Percentiles rank a stretch among this genome's conserved stretches.
phyloP scores from a whole-genome alignment of 1,140 invertebrate genomes.

The Diachasmimorpha longicaudata region DNA sequence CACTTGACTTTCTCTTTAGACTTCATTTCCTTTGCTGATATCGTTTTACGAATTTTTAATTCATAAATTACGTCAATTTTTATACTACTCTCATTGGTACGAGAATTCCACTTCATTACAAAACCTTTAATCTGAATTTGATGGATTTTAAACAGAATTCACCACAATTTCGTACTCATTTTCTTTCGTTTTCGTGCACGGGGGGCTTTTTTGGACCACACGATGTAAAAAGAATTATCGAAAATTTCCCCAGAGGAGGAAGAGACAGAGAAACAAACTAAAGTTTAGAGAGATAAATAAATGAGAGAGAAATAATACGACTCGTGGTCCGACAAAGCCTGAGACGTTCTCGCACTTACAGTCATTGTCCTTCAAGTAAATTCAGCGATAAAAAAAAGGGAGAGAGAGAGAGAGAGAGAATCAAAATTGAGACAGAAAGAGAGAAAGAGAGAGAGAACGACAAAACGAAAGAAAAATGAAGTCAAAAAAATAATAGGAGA shows the following conservation, averaged over 20 bases:
- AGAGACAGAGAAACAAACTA: neutral
- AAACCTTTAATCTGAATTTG: neutral
- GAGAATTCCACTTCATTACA: neutral
- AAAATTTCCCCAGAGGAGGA: neutral
- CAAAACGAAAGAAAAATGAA: conserved; percentile 25
- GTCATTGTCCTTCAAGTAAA: neutral
- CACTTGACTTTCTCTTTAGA: neutral
- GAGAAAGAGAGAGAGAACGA: conserved; percentile 17
- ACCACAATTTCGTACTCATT: neutral
- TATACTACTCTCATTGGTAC: neutral
- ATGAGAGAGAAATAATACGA: neutral
- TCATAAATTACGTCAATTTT: neutral
- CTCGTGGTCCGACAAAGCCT: neutral
- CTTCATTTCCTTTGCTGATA: neutral
- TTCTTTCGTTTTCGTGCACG: neutral
- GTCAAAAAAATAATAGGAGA: conserved; percentile 21
- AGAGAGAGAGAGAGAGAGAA: conserved; percentile 11
- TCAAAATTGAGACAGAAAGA: conserved; percentile 4
- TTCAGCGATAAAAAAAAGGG: conserved; percentile 11
- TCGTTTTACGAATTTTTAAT: neutral
- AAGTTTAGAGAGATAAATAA: neutral
- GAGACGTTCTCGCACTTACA: neutral
- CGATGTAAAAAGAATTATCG: neutral
- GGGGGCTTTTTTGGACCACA: neutral
- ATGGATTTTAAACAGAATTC: neutral